phyloP scores from a whole-genome alignment of 2,113 vertebrate genomes.

The Ageneiosus marmoratus region DNA sequence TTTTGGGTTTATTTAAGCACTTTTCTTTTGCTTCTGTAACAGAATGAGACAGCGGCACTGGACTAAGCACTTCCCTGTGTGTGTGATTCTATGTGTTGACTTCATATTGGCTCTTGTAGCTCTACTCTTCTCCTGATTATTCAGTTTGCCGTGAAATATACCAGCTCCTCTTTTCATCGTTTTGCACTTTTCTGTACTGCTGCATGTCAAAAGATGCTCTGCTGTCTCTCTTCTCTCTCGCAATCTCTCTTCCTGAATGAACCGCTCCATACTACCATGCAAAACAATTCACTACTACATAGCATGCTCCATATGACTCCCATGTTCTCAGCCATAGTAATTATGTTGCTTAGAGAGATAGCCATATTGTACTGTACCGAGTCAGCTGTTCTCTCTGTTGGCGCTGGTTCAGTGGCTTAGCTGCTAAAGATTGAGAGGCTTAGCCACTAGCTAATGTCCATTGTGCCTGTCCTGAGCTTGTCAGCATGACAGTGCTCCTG shows the following conservation, averaged over 20 bases:
- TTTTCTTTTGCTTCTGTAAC: constrained; percentile 37
- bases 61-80: constrained; percentile 40
- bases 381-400: constrained; percentile 16
- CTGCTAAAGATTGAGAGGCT: constrained; percentile 15
- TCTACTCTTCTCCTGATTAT: constrained; percentile 42
- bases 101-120: constrained; percentile 43
- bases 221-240: constrained; percentile 41
- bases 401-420: constrained; percentile 32
- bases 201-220: constrained; percentile 58
- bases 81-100: not conserved
- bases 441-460: not conserved
- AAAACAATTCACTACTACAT: constrained; percentile 21
- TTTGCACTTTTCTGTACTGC: constrained; percentile 53
- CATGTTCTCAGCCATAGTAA: constrained; percentile 6
- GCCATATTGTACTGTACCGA: constrained; percentile 25
- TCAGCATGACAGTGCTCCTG: constrained; percentile 39
- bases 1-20: constrained; percentile 33
- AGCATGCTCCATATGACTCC: constrained; percentile 6
- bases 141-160: constrained; percentile 42
- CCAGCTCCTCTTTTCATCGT: constrained; percentile 39
- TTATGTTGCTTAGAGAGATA: constrained; percentile 15
- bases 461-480: constrained; percentile 32
- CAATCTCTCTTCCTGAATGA: constrained; percentile 34
- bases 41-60: constrained; percentile 52
- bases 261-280: constrained; percentile 28